Percentiles rank a stretch among this genome's conserved stretches.
phyloP scores from a whole-genome alignment of 2,888 invertebrate genomes.

The Thymelicus lineola region DNA sequence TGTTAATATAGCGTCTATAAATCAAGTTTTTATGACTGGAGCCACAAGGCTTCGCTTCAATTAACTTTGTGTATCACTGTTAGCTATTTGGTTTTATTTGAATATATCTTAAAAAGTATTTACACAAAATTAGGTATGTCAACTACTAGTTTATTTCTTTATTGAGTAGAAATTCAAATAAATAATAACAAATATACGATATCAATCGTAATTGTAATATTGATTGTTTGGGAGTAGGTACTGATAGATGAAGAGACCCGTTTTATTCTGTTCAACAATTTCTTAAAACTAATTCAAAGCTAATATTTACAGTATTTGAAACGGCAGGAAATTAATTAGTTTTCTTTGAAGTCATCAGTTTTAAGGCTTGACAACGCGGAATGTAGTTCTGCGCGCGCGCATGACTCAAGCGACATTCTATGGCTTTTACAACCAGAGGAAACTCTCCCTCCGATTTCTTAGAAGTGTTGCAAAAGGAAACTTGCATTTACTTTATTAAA shows the following conservation, averaged over 20 bases:
- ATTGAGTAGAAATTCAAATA: no score
- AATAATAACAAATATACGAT: no score
- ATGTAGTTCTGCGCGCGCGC: slow-evolving; percentile 40
- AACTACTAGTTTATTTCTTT: no score
- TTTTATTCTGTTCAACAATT: neutral
- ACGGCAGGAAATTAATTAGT: slow-evolving; percentile 33
- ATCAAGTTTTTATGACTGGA: slow-evolving; percentile 23
- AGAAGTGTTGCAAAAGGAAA: slow-evolving; percentile 47
- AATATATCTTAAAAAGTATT: neutral
- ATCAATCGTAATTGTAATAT: no score
- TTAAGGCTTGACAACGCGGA: slow-evolving; percentile 31
- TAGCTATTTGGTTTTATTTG: neutral
- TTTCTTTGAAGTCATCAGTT: slow-evolving; percentile 36
- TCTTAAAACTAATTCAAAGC: slow-evolving; percentile 6
- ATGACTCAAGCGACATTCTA: slow-evolving; percentile 53
- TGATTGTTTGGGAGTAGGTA: no score
- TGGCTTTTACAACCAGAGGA: slow-evolving; percentile 52
- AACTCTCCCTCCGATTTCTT: slow-evolving; percentile 49
- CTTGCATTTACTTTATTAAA: slow-evolving; percentile 23
- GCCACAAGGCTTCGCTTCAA: neutral
- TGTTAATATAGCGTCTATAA: slow-evolving; percentile 7
- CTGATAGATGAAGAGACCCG: neutral
- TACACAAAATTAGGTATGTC: no score
- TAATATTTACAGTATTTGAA: slow-evolving; percentile 15
- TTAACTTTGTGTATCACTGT: neutral